Percentiles rank a stretch among this genome's conserved stretches.
Evolutionary conservation across 2,113 vertebrate species (phyloP).

Genomic region (Macquaria ambigua): DNA sequence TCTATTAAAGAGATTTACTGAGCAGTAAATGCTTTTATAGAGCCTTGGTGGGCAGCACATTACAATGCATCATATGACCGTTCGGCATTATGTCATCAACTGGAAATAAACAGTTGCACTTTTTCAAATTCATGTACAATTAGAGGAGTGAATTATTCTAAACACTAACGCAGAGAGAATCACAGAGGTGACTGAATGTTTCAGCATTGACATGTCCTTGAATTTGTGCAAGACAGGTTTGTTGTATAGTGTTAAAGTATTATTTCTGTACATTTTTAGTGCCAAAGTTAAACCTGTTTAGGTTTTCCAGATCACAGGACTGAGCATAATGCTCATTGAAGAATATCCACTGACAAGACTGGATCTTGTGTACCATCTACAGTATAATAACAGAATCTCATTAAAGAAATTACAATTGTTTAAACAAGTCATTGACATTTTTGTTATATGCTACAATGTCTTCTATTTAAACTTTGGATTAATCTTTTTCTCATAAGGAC

Average conservation of each 20-base stretch:
- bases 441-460: neutral
- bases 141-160: constrained; percentile 26
- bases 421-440: neutral
- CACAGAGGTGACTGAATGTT: constrained; percentile 15
- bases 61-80: constrained; percentile 54
- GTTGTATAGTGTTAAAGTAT: neutral
- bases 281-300: neutral
- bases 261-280: neutral
- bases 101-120: constrained; percentile 52
- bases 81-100: constrained; percentile 56
- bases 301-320: constrained; percentile 9
- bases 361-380: neutral
- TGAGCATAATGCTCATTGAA: neutral
- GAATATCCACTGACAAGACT: neutral
- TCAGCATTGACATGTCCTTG: constrained; percentile 10
- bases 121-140: constrained; percentile 36
- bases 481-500: neutral
- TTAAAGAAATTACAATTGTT: neutral
- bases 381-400: neutral
- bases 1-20: constrained; percentile 74
- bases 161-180: constrained; percentile 29
- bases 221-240: neutral
- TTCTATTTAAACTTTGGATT: neutral
- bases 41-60: constrained; percentile 35
- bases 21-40: constrained; percentile 69